These are phyloP conservation scores for Sander lucioperca DNA, from an alignment of 2,113 vertebrate genomes.

Conservation along the genomic window DNA sequence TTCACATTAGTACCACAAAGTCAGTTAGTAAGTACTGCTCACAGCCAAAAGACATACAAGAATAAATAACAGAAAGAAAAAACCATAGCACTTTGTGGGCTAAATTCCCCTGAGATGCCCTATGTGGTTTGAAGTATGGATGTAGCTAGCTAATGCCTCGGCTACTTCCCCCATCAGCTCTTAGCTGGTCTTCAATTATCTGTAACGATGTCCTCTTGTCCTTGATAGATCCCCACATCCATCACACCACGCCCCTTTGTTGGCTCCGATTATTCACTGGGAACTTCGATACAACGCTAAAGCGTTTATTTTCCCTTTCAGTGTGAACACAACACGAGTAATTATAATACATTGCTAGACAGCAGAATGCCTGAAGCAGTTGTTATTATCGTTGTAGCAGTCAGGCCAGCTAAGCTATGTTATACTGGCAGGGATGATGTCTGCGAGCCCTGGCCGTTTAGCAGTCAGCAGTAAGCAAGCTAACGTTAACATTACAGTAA, in stretches of 20 bases:
- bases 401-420: background rate
- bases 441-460: background rate
- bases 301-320: background rate
- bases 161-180: constrained; percentile 14
- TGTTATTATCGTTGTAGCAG: background rate
- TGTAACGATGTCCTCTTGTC: constrained; percentile 27
- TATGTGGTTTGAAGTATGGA: background rate
- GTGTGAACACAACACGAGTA: background rate
- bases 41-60: background rate
- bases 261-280: constrained; percentile 19
- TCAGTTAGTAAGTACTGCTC: background rate
- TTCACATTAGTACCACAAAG: background rate
- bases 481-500: background rate
- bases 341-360: background rate
- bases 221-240: background rate
- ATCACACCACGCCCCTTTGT: constrained; percentile 38
- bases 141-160: background rate
- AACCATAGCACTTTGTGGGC: background rate
- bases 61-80: background rate
- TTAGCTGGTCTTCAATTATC: background rate
- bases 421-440: background rate
- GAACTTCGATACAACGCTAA: background rate
- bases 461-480: background rate
- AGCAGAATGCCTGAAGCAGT: background rate
- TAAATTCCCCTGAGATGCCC: too few species aligned